Percentiles rank a stretch among this genome's conserved stretches.
phyloP scores from a whole-genome alignment of 2,888 invertebrate species.

The Herminia tarsipennalis region DNA sequence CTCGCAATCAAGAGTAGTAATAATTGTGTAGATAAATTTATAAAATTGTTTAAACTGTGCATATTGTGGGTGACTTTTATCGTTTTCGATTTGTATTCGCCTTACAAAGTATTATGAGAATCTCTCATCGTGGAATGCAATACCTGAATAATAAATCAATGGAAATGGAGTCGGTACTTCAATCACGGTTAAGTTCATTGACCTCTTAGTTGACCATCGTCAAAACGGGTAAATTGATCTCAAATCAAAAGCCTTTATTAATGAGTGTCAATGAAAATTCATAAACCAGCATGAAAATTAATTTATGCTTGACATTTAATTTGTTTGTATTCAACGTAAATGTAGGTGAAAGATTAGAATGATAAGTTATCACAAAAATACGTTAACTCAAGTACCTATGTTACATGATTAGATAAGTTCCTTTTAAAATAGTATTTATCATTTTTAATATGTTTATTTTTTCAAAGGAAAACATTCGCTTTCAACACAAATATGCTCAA shows the following conservation, averaged over 20 bases:
- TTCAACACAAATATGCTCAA: slow-evolving; percentile 10
- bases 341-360: slow-evolving; percentile 56
- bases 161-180: slow-evolving; percentile 61
- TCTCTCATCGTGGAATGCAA: slow-evolving; percentile 57
- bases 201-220: slow-evolving; percentile 54
- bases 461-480: slow-evolving; percentile 13
- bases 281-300: slow-evolving; percentile 1
- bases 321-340: slow-evolving; percentile 32
- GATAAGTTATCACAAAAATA: slow-evolving; percentile 61
- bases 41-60: slow-evolving; percentile 39
- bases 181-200: slow-evolving; percentile 69
- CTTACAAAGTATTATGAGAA: slow-evolving; percentile 47
- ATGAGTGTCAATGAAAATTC: slow-evolving; percentile 10
- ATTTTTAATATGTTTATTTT: slow-evolving; percentile 26
- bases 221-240: slow-evolving; percentile 62
- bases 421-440: slow-evolving; percentile 45
- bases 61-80: slow-evolving; percentile 32
- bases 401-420: slow-evolving; percentile 58
- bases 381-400: slow-evolving; percentile 49
- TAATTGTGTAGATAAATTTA: too few relatives aligned
- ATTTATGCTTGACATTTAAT: background rate
- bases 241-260: slow-evolving; percentile 10
- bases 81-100: slow-evolving; percentile 48
- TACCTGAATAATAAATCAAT: slow-evolving; percentile 72
- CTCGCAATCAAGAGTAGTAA: too few relatives aligned